Conservation (phyloP, 2,797 vertebrate genomes). For the Sandelia bainsii region DNA sequence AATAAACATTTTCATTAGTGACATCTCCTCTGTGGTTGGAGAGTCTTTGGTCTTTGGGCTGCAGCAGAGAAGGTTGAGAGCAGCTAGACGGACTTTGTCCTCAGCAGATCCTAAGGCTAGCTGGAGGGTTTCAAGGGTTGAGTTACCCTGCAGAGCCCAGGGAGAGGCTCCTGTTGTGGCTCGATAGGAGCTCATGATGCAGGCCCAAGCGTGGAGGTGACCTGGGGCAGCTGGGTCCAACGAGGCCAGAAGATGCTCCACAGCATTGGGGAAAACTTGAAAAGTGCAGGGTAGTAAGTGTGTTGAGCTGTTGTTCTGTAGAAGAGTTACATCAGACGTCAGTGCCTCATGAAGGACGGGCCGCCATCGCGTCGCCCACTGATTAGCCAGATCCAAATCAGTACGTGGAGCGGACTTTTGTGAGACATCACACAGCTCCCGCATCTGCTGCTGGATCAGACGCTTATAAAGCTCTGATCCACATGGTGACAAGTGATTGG, state of each 20-base stretch:
- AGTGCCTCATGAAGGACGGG: constrained; percentile 83
- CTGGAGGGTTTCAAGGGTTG: constrained; percentile 75
- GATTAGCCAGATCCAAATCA: constrained; percentile 77
- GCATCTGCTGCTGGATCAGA: constrained; percentile 85
- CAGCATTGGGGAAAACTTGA: constrained; percentile 83
- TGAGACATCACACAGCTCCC: constrained; percentile 60
- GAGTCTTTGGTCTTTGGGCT: constrained; percentile 86
- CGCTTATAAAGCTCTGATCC: constrained; percentile 88
- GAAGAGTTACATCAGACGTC: constrained; percentile 82
- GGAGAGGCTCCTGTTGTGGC: constrained; percentile 64
- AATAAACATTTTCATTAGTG: constrained; percentile 83
- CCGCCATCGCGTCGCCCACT: constrained; percentile 86
- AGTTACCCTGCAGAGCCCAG: constrained; percentile 66
- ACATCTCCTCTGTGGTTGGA: constrained; percentile 78
- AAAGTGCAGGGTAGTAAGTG: constrained; percentile 87
- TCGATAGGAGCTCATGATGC: constrained; percentile 83
- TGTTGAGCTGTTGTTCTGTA: constrained; percentile 85
- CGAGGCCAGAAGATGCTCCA: constrained; percentile 70
- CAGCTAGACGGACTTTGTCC: constrained; percentile 87
- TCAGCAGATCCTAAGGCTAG: constrained; percentile 84
- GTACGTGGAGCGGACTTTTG: background rate
- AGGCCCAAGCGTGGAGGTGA: constrained; percentile 89
- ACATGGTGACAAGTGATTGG: constrained; percentile 88
- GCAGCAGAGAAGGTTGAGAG: constrained; percentile 86
- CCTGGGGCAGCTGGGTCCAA: constrained; percentile 63